Conservation (phyloP, 2,888 invertebrate species). For the Lithophane semibrunnea region DNA sequence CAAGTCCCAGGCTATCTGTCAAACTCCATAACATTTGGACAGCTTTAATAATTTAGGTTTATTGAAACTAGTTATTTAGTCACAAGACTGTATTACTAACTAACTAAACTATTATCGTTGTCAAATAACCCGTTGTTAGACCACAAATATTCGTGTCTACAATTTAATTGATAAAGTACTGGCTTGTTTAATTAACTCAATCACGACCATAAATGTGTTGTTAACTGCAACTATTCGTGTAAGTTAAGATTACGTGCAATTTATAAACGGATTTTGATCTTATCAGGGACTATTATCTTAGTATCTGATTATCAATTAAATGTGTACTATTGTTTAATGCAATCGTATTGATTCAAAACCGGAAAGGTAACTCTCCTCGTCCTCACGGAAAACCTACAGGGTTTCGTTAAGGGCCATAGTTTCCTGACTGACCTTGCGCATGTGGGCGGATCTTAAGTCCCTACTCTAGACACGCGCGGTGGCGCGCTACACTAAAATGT, state of each 20-base stretch:
- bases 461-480: no score
- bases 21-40: background rate
- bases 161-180: conserved; percentile 27
- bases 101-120: background rate
- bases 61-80: background rate
- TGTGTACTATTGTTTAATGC: background rate
- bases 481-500: no score
- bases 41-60: background rate
- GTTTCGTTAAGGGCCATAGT: no score
- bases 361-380: background rate
- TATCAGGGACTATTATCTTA: conserved; percentile 17
- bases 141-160: conserved; percentile 33
- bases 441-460: no score
- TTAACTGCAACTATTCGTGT: conserved; percentile 11
- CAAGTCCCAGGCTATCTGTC: background rate
- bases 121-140: background rate
- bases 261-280: conserved; percentile 54
- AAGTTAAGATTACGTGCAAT: conserved; percentile 4
- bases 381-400: background rate
- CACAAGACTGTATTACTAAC: background rate
- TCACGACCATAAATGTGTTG: conserved; percentile 23
- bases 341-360: background rate
- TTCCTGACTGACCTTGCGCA: no score
- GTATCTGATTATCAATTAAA: background rate
- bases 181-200: conserved; percentile 27